Conservation (phyloP, 2,797 vertebrate species). For the Notamacropus eugenii region DNA sequence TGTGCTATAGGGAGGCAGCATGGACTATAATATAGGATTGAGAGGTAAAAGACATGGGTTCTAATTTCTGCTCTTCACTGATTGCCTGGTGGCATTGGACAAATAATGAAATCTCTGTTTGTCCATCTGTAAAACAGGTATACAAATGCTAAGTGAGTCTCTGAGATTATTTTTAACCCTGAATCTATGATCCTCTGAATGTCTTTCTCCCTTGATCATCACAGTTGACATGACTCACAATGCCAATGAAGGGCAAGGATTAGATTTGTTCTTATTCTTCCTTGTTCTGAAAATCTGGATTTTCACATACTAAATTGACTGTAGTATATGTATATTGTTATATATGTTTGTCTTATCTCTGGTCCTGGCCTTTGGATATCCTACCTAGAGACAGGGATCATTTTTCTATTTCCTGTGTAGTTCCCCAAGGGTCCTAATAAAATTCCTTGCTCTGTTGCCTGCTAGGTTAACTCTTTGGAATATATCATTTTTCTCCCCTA, state of each 20-base stretch:
- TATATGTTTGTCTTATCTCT: not conserved
- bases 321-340: not conserved
- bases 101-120: not conserved
- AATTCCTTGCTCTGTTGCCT: not conserved
- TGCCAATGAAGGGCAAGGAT: not conserved
- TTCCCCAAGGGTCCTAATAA: not conserved
- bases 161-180: not conserved
- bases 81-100: not conserved
- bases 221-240: not conserved
- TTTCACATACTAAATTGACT: not conserved
- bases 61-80: not conserved
- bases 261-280: not conserved
- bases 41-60: not conserved
- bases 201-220: not conserved
- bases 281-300: constrained; percentile 13
- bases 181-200: not conserved
- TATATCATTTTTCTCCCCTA: not conserved
- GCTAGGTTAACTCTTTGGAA: not conserved
- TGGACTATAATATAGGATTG: not conserved
- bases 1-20: not conserved
- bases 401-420: not conserved
- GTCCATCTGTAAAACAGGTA: not conserved
- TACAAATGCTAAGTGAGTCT: not conserved
- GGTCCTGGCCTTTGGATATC: not conserved
- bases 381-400: not conserved